Evolutionary conservation across 2,113 vertebrate genomes (phyloP), one percentile per base, ranked within the genome.

Genomic region (Barnardius zonarius): DNA sequence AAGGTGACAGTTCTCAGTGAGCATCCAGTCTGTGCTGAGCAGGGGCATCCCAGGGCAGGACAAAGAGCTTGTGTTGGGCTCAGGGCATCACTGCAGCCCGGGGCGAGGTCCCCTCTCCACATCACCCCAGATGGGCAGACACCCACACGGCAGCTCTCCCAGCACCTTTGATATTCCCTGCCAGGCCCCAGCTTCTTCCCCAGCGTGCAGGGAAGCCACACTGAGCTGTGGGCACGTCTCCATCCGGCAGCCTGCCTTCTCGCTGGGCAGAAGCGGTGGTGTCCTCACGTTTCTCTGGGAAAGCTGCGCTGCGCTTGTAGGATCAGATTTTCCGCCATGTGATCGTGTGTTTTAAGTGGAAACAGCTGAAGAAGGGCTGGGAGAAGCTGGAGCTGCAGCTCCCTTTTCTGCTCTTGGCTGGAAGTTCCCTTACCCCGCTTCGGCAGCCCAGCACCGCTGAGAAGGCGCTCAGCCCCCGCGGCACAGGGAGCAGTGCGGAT

Each of bases 361-460:
- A 97, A 97, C 96, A 97, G 96, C 96, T 97, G 94, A 96, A 92
- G 68, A 83, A 91, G 91, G 86, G 86, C 89, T 96, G 88, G 83
- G 92, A 90, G 92, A 88, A 92, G 74, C 59, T 0, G 3, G 74
- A 96, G 86, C 82, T 52, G 12, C 59, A 35, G 77, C 85, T 97
- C 86, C 76, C 68, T 96, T 96, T 93, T 93, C 79, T 96, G 35
- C 68, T 73, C 63, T 90, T 15, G 12, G 46, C 51, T 86, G 62
- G 25, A 39, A 48, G 77, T 87, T 94, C 80, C 59, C 30, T 55
- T 48, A 37, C 35, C 19, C 91, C 7, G 0, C 87, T 94, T 85
- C 1, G 0, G 67, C 83, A 94, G 61, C 62, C 33, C 25, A 2
- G 51, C 51, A 48, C 39, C 1, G 1, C 89, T 0, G 0, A 13